Evolutionary conservation across 2,797 vertebrate genomes (phyloP).

Genomic region (Megaceryle alcyon): DNA sequence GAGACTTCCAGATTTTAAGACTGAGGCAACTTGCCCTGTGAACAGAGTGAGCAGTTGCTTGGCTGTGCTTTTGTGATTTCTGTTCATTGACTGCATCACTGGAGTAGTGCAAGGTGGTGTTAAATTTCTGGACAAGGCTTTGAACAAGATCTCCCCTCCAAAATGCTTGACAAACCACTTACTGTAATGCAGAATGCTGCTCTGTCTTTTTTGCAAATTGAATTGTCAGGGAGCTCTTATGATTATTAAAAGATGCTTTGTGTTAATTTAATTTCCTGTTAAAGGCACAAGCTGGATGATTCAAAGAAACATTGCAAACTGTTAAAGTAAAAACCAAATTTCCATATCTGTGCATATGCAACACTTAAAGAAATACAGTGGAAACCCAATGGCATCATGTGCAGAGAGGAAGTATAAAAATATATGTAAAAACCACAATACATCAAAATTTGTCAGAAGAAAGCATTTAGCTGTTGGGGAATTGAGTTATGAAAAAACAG

Average conservation of each 20-base stretch:
- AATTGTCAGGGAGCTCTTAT: neutral
- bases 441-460: neutral
- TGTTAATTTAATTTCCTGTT: neutral
- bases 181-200: neutral
- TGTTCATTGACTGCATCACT: neutral
- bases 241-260: slow-evolving; percentile 31
- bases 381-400: neutral
- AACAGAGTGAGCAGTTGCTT: neutral
- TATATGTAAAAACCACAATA: neutral
- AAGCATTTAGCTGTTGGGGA: neutral
- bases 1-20: neutral
- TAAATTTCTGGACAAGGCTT: slow-evolving; percentile 13
- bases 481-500: neutral
- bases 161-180: neutral
- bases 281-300: neutral
- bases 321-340: neutral
- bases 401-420: neutral
- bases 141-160: neutral
- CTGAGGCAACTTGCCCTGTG: neutral
- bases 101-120: neutral
- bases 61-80: neutral
- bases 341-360: neutral
- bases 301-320: neutral
- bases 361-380: neutral
- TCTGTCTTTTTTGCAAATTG: neutral